Conservation (phyloP, 1,140 invertebrate species). For the Ptiloglossa arizonensis region DNA sequence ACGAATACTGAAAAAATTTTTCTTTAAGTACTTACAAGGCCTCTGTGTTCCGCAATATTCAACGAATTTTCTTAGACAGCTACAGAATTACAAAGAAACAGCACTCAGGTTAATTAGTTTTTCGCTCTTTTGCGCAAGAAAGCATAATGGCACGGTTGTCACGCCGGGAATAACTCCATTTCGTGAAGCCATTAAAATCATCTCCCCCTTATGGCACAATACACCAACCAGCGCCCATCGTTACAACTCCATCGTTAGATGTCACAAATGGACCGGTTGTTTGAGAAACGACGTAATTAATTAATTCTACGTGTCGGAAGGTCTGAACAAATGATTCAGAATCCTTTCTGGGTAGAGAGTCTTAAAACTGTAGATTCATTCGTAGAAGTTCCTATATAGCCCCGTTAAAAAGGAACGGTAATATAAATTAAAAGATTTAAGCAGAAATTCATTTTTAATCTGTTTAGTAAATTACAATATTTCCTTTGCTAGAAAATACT, state of each 20-base stretch:
- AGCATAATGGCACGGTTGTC: constrained; percentile 20
- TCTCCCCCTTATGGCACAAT: constrained; percentile 1
- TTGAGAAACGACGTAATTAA: not conserved
- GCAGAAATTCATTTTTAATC: not conserved
- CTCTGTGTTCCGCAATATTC: not conserved
- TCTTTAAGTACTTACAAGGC: not conserved
- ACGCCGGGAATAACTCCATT: constrained; percentile 20
- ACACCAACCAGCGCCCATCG: not conserved
- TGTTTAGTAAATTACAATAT: not conserved
- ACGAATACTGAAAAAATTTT: not conserved
- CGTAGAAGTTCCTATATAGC: too few species aligned
- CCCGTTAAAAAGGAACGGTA: not conserved
- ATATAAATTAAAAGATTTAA: not conserved
- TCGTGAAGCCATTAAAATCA: constrained; percentile 25
- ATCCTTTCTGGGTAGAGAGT: not conserved
- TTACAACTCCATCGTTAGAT: not conserved
- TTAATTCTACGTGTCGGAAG: not conserved
- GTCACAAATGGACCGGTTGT: constrained; percentile 1
- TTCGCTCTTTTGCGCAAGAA: constrained; percentile 22
- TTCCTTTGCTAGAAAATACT: too few species aligned
- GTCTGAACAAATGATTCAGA: not conserved
- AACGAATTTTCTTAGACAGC: constrained; percentile 1
- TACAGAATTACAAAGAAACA: not conserved
- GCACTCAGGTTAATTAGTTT: constrained; percentile 54
- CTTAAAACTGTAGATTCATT: too few species aligned